Base-by-base conservation (phyloP, 2,888 invertebrate species). In the Thymelicus sylvestris region DNA sequence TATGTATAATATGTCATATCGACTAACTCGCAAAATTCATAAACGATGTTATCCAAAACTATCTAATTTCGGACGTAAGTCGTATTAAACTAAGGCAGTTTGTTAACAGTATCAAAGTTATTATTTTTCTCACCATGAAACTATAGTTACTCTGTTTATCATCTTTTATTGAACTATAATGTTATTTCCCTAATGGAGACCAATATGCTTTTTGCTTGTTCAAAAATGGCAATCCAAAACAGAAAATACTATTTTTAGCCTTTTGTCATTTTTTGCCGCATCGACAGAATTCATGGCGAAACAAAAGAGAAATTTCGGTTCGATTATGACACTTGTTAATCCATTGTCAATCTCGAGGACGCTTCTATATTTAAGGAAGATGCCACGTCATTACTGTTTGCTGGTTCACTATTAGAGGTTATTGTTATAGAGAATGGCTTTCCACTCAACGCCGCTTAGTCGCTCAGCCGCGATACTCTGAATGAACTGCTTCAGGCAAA, bases 301-400 rank as follows among this genome's bases (percentile, higher is more conserved):
- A 44, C 44, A 44, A 68, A 61, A 61, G 62, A 7, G 44, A 44
- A 52, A 38, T 67, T 52, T 7, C 50, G 19, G 39, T 44, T 57
- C 47, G 44, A 13, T 66, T 66, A 48, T 63, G 44, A 19, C 63
- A 48, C 48, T 47, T 50, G 50, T 63, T 63, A n/a, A n/a, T 24
- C 63, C 24, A 50, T 63, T 39, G 41, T 15, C 48, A 31, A 63
- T 59, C 48, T 66, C 15, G 31, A 66, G 57, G 10, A 15, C n/a
- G 10, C 66, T 59, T 55, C 55, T 52, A 39, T 66, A 57, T 66
- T 66, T 66, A n/a, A 8, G 44, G n/a, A 66, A 55, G 57, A 50
- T 52, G 19, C 24, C 24, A 60, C 60, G 60, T 50, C n/a, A 19
- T 61, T 50, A 19, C 31, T 10, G 15, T 66, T 15, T n/a, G 39